Percentiles rank a stretch among this genome's conserved stretches.
Conservation (phyloP, 2,113 vertebrate genomes). For the Opisthocomus hoazin region DNA sequence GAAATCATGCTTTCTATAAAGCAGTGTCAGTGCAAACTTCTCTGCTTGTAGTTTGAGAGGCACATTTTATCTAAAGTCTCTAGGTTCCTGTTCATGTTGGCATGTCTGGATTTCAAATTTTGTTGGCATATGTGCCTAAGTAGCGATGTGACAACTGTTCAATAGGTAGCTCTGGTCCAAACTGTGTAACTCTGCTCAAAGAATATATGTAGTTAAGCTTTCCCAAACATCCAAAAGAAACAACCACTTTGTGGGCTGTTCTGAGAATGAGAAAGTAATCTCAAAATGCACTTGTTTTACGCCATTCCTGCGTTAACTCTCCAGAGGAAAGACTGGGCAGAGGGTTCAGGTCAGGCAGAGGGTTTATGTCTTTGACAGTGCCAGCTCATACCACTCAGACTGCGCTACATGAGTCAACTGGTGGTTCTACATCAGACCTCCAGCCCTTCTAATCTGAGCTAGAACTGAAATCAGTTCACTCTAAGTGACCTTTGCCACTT, state of each 20-base stretch:
- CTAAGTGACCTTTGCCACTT: neutral
- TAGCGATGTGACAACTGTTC: neutral
- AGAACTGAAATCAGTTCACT: neutral
- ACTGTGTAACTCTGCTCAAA: neutral
- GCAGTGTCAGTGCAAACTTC: neutral
- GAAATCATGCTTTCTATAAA: neutral
- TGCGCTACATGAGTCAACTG: neutral
- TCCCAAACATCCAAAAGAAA: neutral
- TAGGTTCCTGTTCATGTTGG: neutral
- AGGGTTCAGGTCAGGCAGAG: neutral
- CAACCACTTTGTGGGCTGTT: neutral
- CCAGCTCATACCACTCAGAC: neutral
- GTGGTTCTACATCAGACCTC: neutral
- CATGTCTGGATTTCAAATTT: neutral
- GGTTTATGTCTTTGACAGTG: neutral
- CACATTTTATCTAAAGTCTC: neutral
- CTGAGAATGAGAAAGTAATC: neutral
- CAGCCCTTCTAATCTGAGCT: neutral
- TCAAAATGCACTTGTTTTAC: neutral
- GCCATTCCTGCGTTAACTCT: neutral
- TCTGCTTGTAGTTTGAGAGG: neutral
- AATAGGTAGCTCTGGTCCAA: neutral
- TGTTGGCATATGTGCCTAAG: neutral
- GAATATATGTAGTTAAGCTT: neutral
- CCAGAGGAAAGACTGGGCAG: neutral